Conservation (phyloP, 2,888 invertebrate genomes). For the Calameuta filiformis region DNA sequence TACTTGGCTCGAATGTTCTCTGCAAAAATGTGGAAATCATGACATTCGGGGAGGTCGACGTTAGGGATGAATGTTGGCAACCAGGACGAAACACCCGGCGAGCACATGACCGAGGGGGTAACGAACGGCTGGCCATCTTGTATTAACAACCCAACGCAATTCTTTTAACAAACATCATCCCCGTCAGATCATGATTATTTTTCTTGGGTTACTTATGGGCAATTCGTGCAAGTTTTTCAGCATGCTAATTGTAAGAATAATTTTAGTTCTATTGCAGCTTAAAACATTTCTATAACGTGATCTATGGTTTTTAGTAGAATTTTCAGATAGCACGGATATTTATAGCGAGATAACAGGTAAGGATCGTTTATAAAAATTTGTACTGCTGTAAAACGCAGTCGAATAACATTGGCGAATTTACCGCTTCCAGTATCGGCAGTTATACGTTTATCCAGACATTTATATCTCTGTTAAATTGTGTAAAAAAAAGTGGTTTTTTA, state of each 20-base stretch:
- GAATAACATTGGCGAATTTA: not conserved
- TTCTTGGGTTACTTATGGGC: not conserved
- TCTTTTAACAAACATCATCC: not conserved
- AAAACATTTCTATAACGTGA: not conserved
- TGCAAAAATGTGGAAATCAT: not conserved
- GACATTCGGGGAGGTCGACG: not conserved
- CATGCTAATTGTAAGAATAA: not conserved
- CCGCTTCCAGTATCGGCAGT: not conserved
- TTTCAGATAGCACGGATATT: not conserved
- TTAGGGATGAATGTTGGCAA: conserved; percentile 41
- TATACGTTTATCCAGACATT: not conserved
- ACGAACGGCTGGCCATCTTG: not conserved
- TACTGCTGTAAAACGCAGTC: too few species aligned
- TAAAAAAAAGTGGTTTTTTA: not conserved
- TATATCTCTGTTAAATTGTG: too few species aligned
- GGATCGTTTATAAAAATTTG: not conserved
- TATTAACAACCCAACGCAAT: not conserved
- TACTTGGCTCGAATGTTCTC: not conserved
- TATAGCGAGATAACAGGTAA: not conserved
- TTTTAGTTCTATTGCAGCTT: not conserved
- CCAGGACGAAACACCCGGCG: conserved; percentile 42
- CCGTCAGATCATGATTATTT: not conserved
- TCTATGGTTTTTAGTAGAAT: not conserved
- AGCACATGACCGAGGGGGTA: conserved; percentile 38
- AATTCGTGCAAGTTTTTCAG: not conserved